Base-by-base conservation (phyloP, 37 sponge, comb jelly and placozoan genomes). In the Cliona cf. orientalis region DNA sequence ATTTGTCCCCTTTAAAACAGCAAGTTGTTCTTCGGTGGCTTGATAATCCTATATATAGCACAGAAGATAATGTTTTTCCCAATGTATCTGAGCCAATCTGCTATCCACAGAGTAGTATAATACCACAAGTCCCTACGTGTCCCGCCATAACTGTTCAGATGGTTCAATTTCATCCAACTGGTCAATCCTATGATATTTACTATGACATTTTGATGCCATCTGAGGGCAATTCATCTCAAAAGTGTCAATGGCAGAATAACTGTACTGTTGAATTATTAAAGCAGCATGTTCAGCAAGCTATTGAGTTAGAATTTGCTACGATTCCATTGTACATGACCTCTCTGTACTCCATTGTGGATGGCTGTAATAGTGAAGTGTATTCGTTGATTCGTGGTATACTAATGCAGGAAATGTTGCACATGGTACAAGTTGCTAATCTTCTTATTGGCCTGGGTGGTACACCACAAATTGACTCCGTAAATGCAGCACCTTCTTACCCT, bases 391-490 rank as follows among this genome's bases (percentile, higher is more conserved):
- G 60, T 17, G 26, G 42, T 34, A 62, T 89, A 14, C 67, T 83
- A 32, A 72, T 75, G 69, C 78, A 89, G 58, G 90, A 89, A 66
- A 89, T 89, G 84, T 58, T 76, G 28, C 90, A 89, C 65, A 56
- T 89, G 71, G 67, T 58, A 19, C 84, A 76, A 23, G 84, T 43
- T n/a, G 90, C 80, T 22, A 89, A 89, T 42, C 40, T 89, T 28
- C 58, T 89, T 19, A 89, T 67, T 44, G 84, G 84, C 14, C 57
- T 83, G 22, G 78, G 72, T 19, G 89, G 72, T 23, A 46, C 2
- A 40, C 84, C 84, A 3, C 25, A 40, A 25, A 82, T 88, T 42
- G 78, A 78, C 59, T 38, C 42, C 41, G 21, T 23, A 6, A 46
- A 68, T 6, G 21, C 28, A 34, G 76, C 32, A 26, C 89, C 84